phyloP scores from a whole-genome alignment of 2,113 vertebrate species.

The Amazona vittata region DNA sequence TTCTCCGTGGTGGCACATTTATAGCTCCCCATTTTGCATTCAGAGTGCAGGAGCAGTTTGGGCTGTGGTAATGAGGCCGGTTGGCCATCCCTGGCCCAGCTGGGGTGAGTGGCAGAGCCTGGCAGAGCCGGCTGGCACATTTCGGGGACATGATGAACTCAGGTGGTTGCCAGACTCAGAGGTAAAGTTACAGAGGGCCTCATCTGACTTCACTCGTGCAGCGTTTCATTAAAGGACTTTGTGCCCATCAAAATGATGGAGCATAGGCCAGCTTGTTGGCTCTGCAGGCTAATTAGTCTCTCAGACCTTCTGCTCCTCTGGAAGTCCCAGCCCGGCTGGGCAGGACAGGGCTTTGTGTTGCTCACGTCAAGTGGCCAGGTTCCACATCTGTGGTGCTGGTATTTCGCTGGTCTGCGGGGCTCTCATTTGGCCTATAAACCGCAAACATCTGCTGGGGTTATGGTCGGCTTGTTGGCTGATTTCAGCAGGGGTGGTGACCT shows the following conservation, averaged over 20 bases:
- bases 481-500: conserved; percentile 46
- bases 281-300: conserved; percentile 72
- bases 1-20: neutral
- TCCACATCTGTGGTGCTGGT: conserved; percentile 71
- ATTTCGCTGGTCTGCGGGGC: conserved; percentile 53
- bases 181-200: conserved; percentile 38
- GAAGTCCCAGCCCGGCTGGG: conserved; percentile 69
- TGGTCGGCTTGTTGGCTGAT: conserved; percentile 69
- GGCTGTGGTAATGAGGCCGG: neutral
- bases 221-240: conserved; percentile 52
- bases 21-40: neutral
- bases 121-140: conserved; percentile 48
- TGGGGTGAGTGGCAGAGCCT: conserved; percentile 12
- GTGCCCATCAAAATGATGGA: conserved; percentile 55
- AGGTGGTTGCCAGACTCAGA: conserved; percentile 59
- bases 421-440: conserved; percentile 74
- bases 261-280: conserved; percentile 35
- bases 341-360: neutral
- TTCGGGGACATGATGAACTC: neutral
- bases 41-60: neutral
- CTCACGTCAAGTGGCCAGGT: conserved; percentile 59
- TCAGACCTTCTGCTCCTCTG: conserved; percentile 78
- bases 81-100: neutral
- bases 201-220: neutral
- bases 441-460: conserved; percentile 78